These are phyloP conservation scores for Pristionchus exspectatus DNA, from an alignment of 2,888 invertebrate genomes.

Conservation along the genomic window DNA sequence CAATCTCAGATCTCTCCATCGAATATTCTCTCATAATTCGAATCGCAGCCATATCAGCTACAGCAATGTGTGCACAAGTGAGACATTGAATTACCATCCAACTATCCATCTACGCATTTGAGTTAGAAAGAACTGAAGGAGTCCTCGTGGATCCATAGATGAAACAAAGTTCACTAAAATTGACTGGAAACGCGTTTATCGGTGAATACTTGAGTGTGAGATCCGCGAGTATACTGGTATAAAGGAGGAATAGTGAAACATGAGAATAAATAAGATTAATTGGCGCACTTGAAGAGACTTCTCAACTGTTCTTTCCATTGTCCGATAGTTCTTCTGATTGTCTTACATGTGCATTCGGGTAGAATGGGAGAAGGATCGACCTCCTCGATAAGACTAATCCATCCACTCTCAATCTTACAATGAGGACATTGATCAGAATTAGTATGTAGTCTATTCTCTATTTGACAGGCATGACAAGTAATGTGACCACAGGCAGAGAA, in stretches of 20 bases:
- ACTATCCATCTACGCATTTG: neutral
- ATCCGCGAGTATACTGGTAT: neutral
- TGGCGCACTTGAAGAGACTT: neutral
- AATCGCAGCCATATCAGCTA: conserved; percentile 36
- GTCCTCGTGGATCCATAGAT: neutral
- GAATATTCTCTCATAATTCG: conserved; percentile 45
- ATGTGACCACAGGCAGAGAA: conserved; percentile 13
- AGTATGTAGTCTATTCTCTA: neutral
- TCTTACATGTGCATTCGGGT: neutral
- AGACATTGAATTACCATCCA: neutral
- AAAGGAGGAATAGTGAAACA: neutral
- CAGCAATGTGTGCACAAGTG: conserved; percentile 55
- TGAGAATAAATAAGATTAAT: neutral
- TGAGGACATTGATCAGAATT: neutral
- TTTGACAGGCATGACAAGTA: neutral
- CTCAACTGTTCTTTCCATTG: neutral
- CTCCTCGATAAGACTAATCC: neutral
- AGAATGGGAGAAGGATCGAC: neutral
- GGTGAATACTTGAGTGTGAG: neutral
- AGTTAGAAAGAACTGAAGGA: neutral
- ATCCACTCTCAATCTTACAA: conserved; percentile 1
- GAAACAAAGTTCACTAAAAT: neutral
- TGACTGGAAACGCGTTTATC: neutral
- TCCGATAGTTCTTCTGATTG: neutral
- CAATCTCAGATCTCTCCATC: neutral